Percentiles rank a stretch among this genome's conserved stretches.
phyloP scores from a whole-genome alignment of 2,113 vertebrate species.

The Plestiodon gilberti region DNA sequence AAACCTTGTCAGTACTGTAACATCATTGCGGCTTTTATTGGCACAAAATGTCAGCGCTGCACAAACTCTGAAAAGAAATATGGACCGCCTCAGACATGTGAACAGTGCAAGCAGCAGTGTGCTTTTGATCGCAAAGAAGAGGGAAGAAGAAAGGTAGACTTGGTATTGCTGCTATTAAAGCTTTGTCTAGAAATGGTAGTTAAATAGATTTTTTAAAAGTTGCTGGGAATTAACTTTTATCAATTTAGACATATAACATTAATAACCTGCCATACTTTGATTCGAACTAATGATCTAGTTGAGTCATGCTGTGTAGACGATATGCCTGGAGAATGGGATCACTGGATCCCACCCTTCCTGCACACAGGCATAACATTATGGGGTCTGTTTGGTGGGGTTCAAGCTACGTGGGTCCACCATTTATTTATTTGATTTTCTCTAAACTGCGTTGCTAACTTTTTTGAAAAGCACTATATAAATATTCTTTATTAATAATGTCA shows the following conservation, averaged over 20 bases:
- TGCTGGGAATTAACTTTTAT: not conserved
- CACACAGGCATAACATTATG: not conserved
- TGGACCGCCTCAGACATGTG: constrained; percentile 93
- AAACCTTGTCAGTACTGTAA: constrained; percentile 99
- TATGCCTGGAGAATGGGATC: not conserved
- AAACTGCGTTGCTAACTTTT: no score
- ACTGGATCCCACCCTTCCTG: not conserved
- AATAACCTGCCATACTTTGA: not conserved
- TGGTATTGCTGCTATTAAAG: constrained; percentile 8
- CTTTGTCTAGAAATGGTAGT: not conserved
- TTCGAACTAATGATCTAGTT: not conserved
- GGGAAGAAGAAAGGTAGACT: constrained; percentile 91
- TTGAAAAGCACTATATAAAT: no score
- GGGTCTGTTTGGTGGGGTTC: not conserved
- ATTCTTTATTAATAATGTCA: no score
- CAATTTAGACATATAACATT: not conserved
- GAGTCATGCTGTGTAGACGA: not conserved
- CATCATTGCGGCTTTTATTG: constrained; percentile 98
- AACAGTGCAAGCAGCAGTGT: constrained; percentile 98
- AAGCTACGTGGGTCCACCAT: not conserved
- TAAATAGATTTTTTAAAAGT: not conserved
- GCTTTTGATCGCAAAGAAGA: constrained; percentile 99
- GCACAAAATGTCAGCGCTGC: constrained; percentile 97
- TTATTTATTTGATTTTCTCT: no score
- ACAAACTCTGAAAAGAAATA: constrained; percentile 99